These are phyloP conservation scores for Bombyx mandarina DNA, from an alignment of 1,140 invertebrate genomes.

Conservation along the genomic window DNA sequence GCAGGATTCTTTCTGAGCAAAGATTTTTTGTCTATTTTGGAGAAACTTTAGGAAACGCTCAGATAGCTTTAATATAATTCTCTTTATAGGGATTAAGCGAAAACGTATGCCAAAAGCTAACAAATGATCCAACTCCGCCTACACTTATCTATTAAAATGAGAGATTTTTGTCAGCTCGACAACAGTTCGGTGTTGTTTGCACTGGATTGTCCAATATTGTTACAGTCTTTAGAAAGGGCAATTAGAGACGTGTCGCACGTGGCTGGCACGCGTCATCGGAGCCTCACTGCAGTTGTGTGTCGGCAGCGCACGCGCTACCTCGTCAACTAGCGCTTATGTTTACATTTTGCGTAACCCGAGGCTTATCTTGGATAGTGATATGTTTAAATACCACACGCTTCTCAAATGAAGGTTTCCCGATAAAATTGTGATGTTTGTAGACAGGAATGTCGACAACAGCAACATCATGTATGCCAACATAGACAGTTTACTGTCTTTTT, in stretches of 20 bases:
- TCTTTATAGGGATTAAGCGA: background rate
- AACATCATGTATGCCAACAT: too few relatives aligned
- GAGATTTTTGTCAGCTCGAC: constrained; percentile 60
- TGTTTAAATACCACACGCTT: constrained; percentile 18
- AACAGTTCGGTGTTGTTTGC: constrained; percentile 64
- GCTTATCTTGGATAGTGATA: constrained; percentile 37
- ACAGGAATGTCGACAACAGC: too few relatives aligned
- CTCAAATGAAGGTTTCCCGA: too few relatives aligned
- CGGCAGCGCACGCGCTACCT: constrained; percentile 23
- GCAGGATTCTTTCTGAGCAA: constrained; percentile 16
- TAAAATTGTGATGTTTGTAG: too few relatives aligned
- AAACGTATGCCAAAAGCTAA: constrained; percentile 15
- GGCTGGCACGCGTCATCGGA: constrained; percentile 43
- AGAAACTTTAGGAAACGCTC: background rate
- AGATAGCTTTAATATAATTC: constrained; percentile 2
- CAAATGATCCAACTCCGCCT: constrained; percentile 61
- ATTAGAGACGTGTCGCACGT: constrained; percentile 64
- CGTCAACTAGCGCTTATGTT: constrained; percentile 40
- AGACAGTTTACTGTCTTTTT: too few relatives aligned
- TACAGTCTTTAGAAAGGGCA: constrained; percentile 57
- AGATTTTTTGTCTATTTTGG: constrained; percentile 10
- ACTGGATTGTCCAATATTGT: constrained; percentile 68
- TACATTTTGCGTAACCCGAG: constrained; percentile 40
- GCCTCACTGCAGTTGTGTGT: constrained; percentile 19
- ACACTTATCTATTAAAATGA: constrained; percentile 70